Evolutionary conservation across 2,888 invertebrate species (phyloP).

Genomic region (Agonopterix arenella): DNA sequence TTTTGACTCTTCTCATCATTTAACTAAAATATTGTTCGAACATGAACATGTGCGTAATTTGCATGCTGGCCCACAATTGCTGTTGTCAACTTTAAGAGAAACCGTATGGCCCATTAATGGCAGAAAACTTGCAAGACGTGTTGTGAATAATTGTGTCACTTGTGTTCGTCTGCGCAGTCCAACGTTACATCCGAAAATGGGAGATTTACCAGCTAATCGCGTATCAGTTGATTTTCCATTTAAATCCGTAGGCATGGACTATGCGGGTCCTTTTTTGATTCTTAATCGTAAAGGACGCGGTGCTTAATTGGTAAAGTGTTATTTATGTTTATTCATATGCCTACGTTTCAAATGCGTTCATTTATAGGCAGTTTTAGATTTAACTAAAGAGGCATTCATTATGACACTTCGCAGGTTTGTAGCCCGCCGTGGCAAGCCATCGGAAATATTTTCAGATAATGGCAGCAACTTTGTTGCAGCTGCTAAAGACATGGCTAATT

Average conservation of each 20-base stretch:
- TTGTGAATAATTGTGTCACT: conserved; percentile 12
- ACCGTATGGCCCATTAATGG: conserved; percentile 14
- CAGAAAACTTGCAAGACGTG: conserved; percentile 11
- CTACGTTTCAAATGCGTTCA: conserved; percentile 13
- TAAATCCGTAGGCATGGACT: conserved; percentile 10
- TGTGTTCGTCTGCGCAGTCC: conserved; percentile 9
- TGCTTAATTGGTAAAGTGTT: conserved; percentile 12
- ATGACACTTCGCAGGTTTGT: conserved; percentile 10
- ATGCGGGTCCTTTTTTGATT: no score
- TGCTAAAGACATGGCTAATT: no score
- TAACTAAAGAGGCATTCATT: conserved; percentile 11
- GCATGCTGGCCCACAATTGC: conserved; percentile 6
- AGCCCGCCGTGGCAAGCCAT: conserved; percentile 11
- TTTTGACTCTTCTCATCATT: background rate
- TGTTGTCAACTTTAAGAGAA: conserved; percentile 10
- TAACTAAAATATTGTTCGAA: conserved; percentile 2
- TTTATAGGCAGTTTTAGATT: conserved; percentile 13
- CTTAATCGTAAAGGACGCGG: conserved; percentile 16
- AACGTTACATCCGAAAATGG: conserved; percentile 6
- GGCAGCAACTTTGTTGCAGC: no score
- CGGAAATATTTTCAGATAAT: conserved; percentile 13
- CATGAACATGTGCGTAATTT: background rate
- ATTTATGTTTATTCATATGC: conserved; percentile 19
- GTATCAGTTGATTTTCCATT: conserved; percentile 10
- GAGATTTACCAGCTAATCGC: conserved; percentile 5